These are phyloP conservation scores for Channa argus DNA, from an alignment of 2,113 vertebrate genomes.

Conservation along the genomic window DNA sequence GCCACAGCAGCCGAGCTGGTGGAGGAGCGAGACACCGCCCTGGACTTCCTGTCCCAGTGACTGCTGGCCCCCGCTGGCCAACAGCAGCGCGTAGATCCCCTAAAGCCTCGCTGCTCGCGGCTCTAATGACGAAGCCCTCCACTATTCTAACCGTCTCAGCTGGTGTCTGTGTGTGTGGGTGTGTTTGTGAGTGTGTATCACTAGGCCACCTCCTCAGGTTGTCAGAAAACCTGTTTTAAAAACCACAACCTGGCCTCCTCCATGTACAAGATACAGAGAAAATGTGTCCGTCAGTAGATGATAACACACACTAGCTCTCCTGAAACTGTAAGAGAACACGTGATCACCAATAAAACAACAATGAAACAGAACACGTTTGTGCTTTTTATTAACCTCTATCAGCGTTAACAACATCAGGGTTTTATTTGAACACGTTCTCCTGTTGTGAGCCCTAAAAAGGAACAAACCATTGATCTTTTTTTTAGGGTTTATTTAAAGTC, in stretches of 20 bases:
- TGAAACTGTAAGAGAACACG: conserved; percentile 63
- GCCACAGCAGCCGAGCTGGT: conserved; percentile 92
- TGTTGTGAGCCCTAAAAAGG: no score
- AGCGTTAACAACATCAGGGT: no score
- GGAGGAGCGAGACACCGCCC: conserved; percentile 93
- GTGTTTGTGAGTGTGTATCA: conserved; percentile 26
- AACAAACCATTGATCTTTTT: no score
- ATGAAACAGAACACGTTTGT: background rate
- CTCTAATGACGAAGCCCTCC: conserved; percentile 82
- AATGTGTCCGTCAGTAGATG: conserved; percentile 59
- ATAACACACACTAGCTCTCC: conserved; percentile 59
- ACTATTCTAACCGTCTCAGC: conserved; percentile 29
- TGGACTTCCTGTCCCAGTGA: conserved; percentile 94
- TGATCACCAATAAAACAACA: conserved; percentile 72
- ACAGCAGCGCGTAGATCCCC: conserved; percentile 65
- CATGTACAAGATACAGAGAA: conserved; percentile 21
- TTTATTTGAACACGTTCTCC: no score
- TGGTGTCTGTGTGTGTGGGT: conserved; percentile 20
- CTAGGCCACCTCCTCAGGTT: conserved; percentile 58
- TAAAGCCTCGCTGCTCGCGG: conserved; percentile 81
- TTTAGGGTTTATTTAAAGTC: no score
- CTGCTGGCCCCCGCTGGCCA: conserved; percentile 62
- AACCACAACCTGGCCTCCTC: conserved; percentile 58
- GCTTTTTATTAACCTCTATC: background rate
- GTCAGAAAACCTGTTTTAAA: conserved; percentile 46